Conservation (phyloP, 2,113 vertebrate species). For the Amphilophus citrinellus region DNA sequence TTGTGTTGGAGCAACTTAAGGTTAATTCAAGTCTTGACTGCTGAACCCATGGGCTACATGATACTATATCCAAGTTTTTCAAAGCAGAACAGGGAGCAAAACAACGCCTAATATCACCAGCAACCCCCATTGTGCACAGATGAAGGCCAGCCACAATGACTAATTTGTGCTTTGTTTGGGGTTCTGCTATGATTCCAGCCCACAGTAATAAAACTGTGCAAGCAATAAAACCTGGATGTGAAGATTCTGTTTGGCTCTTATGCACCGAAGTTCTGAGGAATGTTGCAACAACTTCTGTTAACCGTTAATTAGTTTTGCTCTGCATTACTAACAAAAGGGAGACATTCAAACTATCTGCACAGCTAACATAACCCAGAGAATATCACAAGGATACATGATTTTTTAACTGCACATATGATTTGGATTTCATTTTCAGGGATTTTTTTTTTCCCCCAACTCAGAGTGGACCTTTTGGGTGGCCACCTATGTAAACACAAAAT, state of each 20-base stretch:
- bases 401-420: background rate
- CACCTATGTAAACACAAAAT: background rate
- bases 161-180: background rate
- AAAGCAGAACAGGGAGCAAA: background rate
- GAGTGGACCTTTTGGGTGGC: background rate
- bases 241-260: background rate
- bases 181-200: background rate
- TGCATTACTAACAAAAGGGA: background rate
- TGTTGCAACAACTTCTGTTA: background rate
- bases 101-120: background rate
- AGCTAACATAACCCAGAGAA: conserved; percentile 9
- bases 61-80: background rate
- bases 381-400: background rate
- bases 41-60: background rate
- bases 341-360: background rate
- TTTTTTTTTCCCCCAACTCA: background rate
- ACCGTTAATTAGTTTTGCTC: background rate
- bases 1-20: background rate
- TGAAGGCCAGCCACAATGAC: background rate
- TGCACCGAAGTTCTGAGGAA: background rate
- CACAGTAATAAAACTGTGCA: background rate
- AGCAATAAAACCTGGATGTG: background rate
- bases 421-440: background rate
- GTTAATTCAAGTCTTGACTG: background rate
- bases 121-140: background rate